Evolutionary conservation across 2,797 vertebrate species (phyloP).

Genomic region (Hozukius guyotensis): DNA sequence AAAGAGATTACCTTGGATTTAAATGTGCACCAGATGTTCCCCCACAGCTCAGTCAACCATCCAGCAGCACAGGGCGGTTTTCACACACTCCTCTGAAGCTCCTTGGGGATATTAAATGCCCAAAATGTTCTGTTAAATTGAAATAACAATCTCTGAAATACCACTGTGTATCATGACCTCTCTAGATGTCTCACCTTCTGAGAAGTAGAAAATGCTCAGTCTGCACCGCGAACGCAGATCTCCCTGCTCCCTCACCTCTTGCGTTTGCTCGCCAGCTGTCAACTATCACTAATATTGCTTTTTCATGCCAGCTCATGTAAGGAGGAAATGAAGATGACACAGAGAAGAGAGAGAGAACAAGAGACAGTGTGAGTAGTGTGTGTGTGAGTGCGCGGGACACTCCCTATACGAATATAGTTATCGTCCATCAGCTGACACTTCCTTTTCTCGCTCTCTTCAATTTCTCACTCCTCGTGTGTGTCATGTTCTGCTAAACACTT

Average conservation of each 20-base stretch:
- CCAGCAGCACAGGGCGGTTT: conserved; percentile 13
- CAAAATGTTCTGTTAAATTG: not conserved
- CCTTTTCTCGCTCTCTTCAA: conserved; percentile 51
- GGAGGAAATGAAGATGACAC: conserved; percentile 76
- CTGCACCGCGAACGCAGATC: not conserved
- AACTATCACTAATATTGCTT: conserved; percentile 61
- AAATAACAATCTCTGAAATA: not conserved
- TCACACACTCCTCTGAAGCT: conserved; percentile 18
- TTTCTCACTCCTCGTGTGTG: conserved; percentile 12
- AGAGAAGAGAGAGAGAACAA: conserved; percentile 14
- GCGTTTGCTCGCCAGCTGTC: conserved; percentile 36
- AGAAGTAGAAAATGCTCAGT: not conserved
- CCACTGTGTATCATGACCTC: not conserved
- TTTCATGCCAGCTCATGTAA: conserved; percentile 33
- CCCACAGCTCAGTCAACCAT: conserved; percentile 39
- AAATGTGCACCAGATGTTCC: conserved; percentile 18
- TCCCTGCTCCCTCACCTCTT: conserved; percentile 10
- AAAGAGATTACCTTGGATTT: conserved; percentile 39
- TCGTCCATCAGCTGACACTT: conserved; percentile 63
- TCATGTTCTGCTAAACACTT: not conserved
- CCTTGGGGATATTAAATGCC: not conserved
- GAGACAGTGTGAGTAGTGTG: conserved; percentile 7
- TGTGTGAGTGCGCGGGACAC: conserved; percentile 47
- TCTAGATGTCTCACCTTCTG: not conserved
- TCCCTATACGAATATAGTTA: conserved; percentile 59